A percentile compares a stretch with the other conserved stretches of the same genome.
These are phyloP conservation scores for Temnothorax rugatulus DNA, from an alignment of 2,888 invertebrate species.

Conservation along the genomic window DNA sequence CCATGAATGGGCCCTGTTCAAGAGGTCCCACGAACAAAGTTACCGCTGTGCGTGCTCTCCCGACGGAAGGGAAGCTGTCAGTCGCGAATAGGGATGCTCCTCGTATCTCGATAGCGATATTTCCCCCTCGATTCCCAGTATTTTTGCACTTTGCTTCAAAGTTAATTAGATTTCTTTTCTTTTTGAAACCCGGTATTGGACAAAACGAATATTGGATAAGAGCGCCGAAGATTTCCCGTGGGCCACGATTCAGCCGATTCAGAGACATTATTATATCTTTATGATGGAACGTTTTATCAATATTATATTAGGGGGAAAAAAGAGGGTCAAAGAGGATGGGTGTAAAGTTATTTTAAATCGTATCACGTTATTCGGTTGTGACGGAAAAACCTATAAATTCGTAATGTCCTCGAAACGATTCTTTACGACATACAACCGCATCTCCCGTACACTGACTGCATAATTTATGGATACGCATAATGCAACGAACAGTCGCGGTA, in stretches of 20 bases:
- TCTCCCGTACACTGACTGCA: not conserved
- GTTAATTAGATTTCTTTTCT: not conserved
- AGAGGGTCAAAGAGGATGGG: not conserved
- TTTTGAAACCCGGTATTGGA: not conserved
- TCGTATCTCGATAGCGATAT: not conserved
- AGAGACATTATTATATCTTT: not conserved
- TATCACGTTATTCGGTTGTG: not conserved
- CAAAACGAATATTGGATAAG: not conserved
- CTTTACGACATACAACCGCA: not conserved
- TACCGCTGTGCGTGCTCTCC: constrained; percentile 50
- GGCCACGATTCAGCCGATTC: not conserved
- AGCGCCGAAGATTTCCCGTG: not conserved
- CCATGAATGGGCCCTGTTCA: constrained; percentile 78
- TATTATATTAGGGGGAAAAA: not conserved
- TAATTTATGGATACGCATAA: constrained; percentile 42
- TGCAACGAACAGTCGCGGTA: constrained; percentile 2
- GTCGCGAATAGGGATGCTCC: constrained; percentile 7
- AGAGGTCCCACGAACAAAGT: constrained; percentile 69
- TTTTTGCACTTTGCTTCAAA: not conserved
- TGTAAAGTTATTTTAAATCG: not conserved
- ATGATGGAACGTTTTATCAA: not conserved
- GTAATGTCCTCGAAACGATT: not conserved
- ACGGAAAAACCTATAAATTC: not conserved
- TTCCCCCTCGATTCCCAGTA: not conserved
- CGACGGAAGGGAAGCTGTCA: constrained; percentile 26